A percentile compares a stretch with the other conserved stretches of the same genome.
Evolutionary conservation across 2,888 invertebrate species (phyloP).

Genomic region (Eupithecia dodoneata): DNA sequence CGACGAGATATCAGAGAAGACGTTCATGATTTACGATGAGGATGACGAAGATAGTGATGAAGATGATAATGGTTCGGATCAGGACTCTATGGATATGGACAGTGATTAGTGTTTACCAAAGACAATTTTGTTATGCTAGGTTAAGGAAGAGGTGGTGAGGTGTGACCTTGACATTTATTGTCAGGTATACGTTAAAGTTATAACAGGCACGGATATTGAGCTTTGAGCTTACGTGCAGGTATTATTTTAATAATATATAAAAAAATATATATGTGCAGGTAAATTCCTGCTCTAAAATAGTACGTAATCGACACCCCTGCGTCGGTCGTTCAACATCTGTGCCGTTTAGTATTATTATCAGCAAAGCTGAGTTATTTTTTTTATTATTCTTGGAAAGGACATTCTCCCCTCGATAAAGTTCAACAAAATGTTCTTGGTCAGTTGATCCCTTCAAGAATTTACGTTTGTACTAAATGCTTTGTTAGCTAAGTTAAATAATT

Average conservation of each 20-base stretch:
- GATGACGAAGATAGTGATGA: constrained; percentile 48
- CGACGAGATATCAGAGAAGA: constrained; percentile 52
- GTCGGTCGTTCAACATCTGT: background rate
- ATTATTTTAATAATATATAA: too few relatives aligned
- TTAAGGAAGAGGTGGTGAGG: background rate
- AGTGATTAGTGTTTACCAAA: constrained; percentile 44
- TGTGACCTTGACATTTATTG: background rate
- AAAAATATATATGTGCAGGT: background rate
- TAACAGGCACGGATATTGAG: background rate
- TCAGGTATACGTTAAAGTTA: background rate
- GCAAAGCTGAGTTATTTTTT: constrained; percentile 7
- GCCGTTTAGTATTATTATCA: constrained; percentile 6
- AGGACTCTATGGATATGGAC: constrained; percentile 51
- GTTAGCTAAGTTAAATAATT: constrained; percentile 19
- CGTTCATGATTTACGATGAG: constrained; percentile 46
- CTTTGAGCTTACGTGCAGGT: background rate
- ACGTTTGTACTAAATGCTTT: constrained; percentile 22
- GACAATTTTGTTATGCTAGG: constrained; percentile 3
- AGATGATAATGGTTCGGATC: constrained; percentile 47
- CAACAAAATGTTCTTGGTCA: background rate
- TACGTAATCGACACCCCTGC: background rate
- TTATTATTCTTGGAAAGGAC: background rate
- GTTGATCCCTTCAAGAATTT: background rate
- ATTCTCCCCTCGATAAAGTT: background rate
- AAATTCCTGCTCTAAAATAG: background rate